Base-by-base conservation (phyloP, 2,888 invertebrate genomes). In the Torymus aiolomorphi region DNA sequence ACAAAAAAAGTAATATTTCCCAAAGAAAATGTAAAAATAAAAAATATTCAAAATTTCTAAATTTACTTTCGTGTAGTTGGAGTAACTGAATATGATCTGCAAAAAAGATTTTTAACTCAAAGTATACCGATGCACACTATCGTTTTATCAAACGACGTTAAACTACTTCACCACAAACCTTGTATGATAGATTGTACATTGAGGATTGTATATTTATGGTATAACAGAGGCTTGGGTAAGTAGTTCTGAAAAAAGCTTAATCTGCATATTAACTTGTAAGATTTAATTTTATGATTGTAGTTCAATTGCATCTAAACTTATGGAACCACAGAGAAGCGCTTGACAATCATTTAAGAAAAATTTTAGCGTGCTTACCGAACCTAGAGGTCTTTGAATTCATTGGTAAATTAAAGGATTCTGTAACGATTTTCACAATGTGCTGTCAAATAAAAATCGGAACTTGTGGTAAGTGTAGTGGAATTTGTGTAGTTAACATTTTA, bases 151-250 rank as follows among this genome's bases (percentile, higher is more conserved):
- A 76, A 70, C 0, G 49, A 69, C 66, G 49, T 52, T 3, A 42
- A 71, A 66, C 13, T 80, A 20, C 5, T 80, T 0, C 49, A 13
- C 49, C 54, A 67, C 0, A 42, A 71, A 10, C 80, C 80, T 13
- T 76, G 61, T 20, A 66, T 76, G 63, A 1, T 80, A n/a, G 80
- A 80, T 18, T 80, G 80, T 16, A 76, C 80, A 1, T 66, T 80
- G 1, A 80, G 71, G n/a, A 76, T 49, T 2, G 42, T 79, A 11
- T 71, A 70, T n/a, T 12, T 65, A 5, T 80, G 65, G 63, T 79
- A 75, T 65, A 65, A 75, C 20, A 49, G 65, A 20, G n/a, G 11
- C 20, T 65, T 79, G 57, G 71, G 79, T 79, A 59, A 70, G n/a
- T 13, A 65, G 42, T 52, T 42, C 8, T 8, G 1, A 42, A 52